Evolutionary conservation across 2,888 invertebrate species (phyloP), one percentile per base, ranked within the genome.

Genomic region (Timema podura): DNA sequence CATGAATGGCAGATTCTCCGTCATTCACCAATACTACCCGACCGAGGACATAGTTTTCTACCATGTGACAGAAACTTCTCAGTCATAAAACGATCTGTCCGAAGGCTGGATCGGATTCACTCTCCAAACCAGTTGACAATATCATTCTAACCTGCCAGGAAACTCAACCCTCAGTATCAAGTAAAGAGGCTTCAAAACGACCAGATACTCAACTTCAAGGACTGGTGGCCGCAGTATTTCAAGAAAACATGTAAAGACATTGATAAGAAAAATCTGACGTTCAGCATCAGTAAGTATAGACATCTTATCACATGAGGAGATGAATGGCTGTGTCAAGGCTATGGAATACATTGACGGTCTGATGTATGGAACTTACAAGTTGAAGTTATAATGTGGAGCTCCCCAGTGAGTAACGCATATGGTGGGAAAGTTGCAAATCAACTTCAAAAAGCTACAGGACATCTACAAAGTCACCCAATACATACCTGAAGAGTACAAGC

Each of bases 51-150:
- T 15, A 70, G 70, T 57, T 71, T 71, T 65, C 44, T 71, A 57
- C 65, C 49, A 16, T 71, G 68, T 49, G 68, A 71, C 45, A 16
- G 71, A 16, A 69, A 69, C 48, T 59, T 71, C 68, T 64, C 68
- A 30, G 68, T 69, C 11, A 67, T 71, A 47, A 71, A 71, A 59
- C 67, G 47, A 64, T 8, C 45, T 47, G 65, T 69, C 64, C 15
- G 69, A 30, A 15, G n/a, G 45, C n/a, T 49, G 46, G 72, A 72
- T 72, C 65, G 71, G 15, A 68, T 74, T 8, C 71, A 73, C 64
- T 54, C 71, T 54, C 72, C 72, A 54, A 61, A 68, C 64, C 65
- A 71, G 61, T 73, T 48, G 64, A 73, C 46, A 48, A 59, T 6
- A 59, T 73, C 6, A 73, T 71, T 54, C 49, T 47, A 45, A 70